Conservation (phyloP, 2,113 vertebrate genomes). For the Esox niger region DNA sequence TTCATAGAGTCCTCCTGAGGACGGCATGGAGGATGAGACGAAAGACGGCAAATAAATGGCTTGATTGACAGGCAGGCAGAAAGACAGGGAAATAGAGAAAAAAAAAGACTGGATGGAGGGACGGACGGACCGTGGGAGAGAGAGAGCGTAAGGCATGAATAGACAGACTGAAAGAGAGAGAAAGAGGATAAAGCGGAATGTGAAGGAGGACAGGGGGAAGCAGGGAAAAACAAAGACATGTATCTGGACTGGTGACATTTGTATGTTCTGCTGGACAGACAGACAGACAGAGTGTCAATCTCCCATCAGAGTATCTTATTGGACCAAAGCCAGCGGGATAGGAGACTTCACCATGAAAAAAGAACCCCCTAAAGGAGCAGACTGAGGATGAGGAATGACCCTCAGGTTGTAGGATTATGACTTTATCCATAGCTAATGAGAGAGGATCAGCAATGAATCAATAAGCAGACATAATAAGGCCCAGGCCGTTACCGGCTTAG, state of each 20-base stretch:
- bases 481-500: conserved; percentile 49
- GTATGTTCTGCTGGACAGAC: not conserved
- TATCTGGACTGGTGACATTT: too few species aligned
- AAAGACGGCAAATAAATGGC: conserved; percentile 6
- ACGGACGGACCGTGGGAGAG: not conserved
- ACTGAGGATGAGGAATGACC: conserved; percentile 3
- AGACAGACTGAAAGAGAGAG: not conserved
- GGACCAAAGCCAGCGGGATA: not conserved
- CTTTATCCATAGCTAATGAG: conserved; percentile 71
- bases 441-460: conserved; percentile 60
- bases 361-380: not conserved
- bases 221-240: too few species aligned
- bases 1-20: conserved; percentile 38
- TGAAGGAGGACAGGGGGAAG: not conserved
- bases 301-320: conserved; percentile 6
- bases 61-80: conserved; percentile 30
- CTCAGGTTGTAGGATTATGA: conserved; percentile 59
- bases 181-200: not conserved
- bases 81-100: not conserved
- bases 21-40: conserved; percentile 26
- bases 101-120: not conserved
- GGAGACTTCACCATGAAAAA: not conserved
- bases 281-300: conserved; percentile 10
- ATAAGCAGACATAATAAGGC: conserved; percentile 65
- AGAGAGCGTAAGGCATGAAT: not conserved